Conservation (phyloP, 2,888 invertebrate species). For the Parnassius glacialis region DNA sequence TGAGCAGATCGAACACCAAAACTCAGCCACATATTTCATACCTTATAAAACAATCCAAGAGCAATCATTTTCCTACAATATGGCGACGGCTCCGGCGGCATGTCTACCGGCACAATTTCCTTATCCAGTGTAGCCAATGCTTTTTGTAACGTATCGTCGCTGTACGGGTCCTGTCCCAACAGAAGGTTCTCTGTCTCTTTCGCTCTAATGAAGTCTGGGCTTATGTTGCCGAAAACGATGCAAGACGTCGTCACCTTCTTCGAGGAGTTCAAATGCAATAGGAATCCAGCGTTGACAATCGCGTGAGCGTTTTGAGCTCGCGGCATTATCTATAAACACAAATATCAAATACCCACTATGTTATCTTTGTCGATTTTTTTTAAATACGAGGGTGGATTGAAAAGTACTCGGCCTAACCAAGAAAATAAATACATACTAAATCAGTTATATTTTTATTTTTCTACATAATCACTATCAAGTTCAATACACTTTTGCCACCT, state of each 20-base stretch:
- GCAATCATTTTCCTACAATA: constrained; percentile 86
- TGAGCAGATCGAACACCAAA: too few species aligned
- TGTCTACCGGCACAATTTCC: constrained; percentile 84
- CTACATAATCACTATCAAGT: too few species aligned
- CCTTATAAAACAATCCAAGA: constrained; percentile 90
- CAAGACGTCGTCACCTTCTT: constrained; percentile 66
- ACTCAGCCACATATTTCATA: constrained; percentile 39
- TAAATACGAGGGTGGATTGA: too few species aligned
- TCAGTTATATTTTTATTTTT: too few species aligned
- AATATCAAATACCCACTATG: too few species aligned
- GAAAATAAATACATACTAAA: too few species aligned
- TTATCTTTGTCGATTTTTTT: too few species aligned
- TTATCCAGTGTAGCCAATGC: constrained; percentile 75
- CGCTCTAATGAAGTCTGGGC: constrained; percentile 79
- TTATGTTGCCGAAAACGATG: constrained; percentile 85
- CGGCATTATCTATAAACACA: constrained; percentile 84
- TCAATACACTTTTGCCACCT: too few species aligned
- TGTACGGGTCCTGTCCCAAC: constrained; percentile 65
- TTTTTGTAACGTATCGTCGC: constrained; percentile 62
- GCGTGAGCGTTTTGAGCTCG: constrained; percentile 89
- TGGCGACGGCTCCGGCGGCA: constrained; percentile 85
- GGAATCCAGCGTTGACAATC: constrained; percentile 88
- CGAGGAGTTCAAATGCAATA: constrained; percentile 77
- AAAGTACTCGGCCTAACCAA: too few species aligned
- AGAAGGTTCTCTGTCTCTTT: constrained; percentile 73